A percentile compares a stretch with the other conserved stretches of the same genome.
phyloP scores from a whole-genome alignment of 2,113 vertebrate species.

The Hippocampus comes region DNA sequence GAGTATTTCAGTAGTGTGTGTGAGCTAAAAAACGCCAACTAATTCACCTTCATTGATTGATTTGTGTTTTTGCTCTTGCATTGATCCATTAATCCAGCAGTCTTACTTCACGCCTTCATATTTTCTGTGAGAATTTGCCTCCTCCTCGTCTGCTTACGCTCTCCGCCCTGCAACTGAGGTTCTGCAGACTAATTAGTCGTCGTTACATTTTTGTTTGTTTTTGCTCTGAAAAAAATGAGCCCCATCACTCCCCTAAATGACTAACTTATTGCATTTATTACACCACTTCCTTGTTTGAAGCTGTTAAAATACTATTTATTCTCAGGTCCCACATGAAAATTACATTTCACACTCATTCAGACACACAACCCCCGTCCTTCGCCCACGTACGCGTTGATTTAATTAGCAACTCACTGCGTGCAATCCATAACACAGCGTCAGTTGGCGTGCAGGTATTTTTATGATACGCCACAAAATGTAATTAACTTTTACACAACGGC shows the following conservation, averaged over 20 bases:
- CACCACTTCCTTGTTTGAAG: not conserved
- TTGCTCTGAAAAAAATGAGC: not conserved
- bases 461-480: constrained; percentile 11
- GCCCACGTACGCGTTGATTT: constrained; percentile 21
- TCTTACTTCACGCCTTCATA: constrained; percentile 26
- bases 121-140: constrained; percentile 23
- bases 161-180: constrained; percentile 15
- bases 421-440: constrained; percentile 22
- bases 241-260: too few relatives aligned
- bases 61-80: constrained; percentile 2
- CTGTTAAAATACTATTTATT: constrained; percentile 3
- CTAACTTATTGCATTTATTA: not conserved
- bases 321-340: constrained; percentile 8
- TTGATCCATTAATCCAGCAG: constrained; percentile 33
- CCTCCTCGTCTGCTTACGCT: constrained; percentile 12
- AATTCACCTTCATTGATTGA: not conserved
- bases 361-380: constrained; percentile 13
- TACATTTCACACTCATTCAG: constrained; percentile 22
- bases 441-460: constrained; percentile 4
- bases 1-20: too few relatives aligned
- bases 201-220: not conserved
- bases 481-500: not conserved
- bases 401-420: constrained; percentile 22
- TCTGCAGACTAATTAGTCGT: constrained; percentile 30
- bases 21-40: too few relatives aligned